phyloP scores from a whole-genome alignment of 1,140 invertebrate species.

The Saccostrea glomerata region DNA sequence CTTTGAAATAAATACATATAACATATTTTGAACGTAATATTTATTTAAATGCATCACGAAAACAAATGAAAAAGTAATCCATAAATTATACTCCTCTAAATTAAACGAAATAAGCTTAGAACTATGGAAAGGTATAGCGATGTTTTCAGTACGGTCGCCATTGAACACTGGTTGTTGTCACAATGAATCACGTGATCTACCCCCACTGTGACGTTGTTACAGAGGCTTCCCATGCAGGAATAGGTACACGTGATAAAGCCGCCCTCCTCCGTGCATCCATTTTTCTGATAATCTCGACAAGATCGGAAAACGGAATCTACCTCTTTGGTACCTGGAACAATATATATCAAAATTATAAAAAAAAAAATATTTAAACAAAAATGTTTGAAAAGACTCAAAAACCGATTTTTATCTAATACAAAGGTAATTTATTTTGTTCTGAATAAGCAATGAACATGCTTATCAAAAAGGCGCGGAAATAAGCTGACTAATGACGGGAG shows the following conservation, averaged over 20 bases:
- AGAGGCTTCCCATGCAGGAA: conserved; percentile 8
- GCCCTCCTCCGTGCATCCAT: not conserved
- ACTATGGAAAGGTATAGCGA: not conserved
- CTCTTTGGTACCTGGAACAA: not conserved
- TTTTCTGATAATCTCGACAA: not conserved
- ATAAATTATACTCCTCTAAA: not conserved
- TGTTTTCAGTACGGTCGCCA: not conserved
- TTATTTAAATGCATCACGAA: not conserved
- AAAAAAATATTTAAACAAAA: not conserved
- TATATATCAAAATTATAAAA: not conserved
- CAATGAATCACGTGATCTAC: not conserved
- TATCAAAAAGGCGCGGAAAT: no score
- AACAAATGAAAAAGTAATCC: not conserved
- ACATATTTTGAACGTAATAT: not conserved
- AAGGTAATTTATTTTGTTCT: no score
- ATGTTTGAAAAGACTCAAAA: no score
- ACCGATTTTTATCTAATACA: no score
- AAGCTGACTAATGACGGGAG: no score
- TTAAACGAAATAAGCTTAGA: not conserved
- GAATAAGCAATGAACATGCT: no score
- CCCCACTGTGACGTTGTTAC: not conserved
- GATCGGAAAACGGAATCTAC: conserved; percentile 13
- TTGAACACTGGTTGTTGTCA: not conserved
- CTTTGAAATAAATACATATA: not conserved
- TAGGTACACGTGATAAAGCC: not conserved